Base-by-base conservation (phyloP, 2,797 vertebrate species). In the Pelochelys cantorii region DNA sequence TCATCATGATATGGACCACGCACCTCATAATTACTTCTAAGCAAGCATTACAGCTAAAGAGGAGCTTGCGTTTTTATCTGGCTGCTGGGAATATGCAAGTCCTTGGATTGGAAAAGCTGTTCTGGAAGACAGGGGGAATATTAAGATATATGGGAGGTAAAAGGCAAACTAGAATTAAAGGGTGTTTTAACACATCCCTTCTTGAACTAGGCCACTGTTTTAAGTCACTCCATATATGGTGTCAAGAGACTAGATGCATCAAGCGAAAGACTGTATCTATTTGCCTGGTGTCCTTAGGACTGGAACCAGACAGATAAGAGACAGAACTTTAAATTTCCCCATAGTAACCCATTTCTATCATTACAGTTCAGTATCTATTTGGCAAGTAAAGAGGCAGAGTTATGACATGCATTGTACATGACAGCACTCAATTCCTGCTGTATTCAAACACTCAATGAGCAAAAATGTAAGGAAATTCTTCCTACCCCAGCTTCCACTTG, bases 111-210 rank as follows among this genome's bases (percentile, higher is more conserved):
- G 77, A 34, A 68, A 85, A 77, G 68, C 90, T 23, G 75, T 1
- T 79, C 78, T 74, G 79, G 52, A 90, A 83, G 86, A 90, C n/a
- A 85, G 90, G 85, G 53, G 83, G 93, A 90, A 79, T 4, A 1
- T 84, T 92, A 75, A 90, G 77, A 84, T 91, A 87, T 4, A 60
- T 79, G 57, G 3, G 84, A 84, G 84, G 55, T 56, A 83, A 22
- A 90, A 86, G 88, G 68, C 68, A 78, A 90, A 31, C 87, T 90
- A 93, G 91, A 93, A 93, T 91, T 60, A 57, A 93, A 96, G 91
- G 90, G 90, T 71, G 88, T 34, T 90, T 83, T 1, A 93, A 84
- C 91, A 93, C 94, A 55, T 95, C 95, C 94, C 83, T 31, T 12
- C 85, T 78, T 78, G 91, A 91, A 89, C 83, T 86, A 90, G 79